Evolutionary conservation across 2,888 invertebrate genomes (phyloP), one percentile per base, ranked within the genome.

Genomic region (Allophyes oxyacanthae): DNA sequence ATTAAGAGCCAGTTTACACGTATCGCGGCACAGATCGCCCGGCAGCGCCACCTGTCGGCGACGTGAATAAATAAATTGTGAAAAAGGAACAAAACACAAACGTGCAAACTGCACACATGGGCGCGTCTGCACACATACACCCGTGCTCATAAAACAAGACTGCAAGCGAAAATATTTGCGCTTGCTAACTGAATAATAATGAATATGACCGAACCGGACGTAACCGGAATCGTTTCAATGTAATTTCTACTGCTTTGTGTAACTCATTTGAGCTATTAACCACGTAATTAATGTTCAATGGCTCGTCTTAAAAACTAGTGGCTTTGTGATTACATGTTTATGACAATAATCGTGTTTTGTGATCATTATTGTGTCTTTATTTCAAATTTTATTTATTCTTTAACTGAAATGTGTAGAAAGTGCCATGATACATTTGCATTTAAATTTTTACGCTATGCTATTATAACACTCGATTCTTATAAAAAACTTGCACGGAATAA

Each of bases 31-130:
- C 82, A 71, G 80, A 85, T 86, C 85, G 85, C 64, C 77, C 72
- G 78, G 66, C 81, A 79, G 81, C 85, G 88, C 89, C 92, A 92
- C 90, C 91, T 92, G 90, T 87, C 89, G 87, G 54, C 85, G 85
- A 83, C 81, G 79, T 70, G 85, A 72, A 82, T 79, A 83, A 86
- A 90, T 89, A 88, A 89, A 87, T 85, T 79, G 84, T 72, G 52
- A 56, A 64, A 72, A 78, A 73, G 73, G 53, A 53, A 76, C 73
- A 79, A 73, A 78, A 75, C 68, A 64, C 75, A 62, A 72, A 72
- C 71, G 78, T 69, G 74, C 78, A 75, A 72, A 76, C 69, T 70
- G 72, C 76, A 69, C 74, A 75, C 68, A 67, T 58, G 62, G 57
- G 54, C 61, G 59, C 56, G 26, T 32, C 40, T 10, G 44, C 68